These are phyloP conservation scores for Liasis olivaceus DNA, from an alignment of 2,797 vertebrate species.

Conservation along the genomic window DNA sequence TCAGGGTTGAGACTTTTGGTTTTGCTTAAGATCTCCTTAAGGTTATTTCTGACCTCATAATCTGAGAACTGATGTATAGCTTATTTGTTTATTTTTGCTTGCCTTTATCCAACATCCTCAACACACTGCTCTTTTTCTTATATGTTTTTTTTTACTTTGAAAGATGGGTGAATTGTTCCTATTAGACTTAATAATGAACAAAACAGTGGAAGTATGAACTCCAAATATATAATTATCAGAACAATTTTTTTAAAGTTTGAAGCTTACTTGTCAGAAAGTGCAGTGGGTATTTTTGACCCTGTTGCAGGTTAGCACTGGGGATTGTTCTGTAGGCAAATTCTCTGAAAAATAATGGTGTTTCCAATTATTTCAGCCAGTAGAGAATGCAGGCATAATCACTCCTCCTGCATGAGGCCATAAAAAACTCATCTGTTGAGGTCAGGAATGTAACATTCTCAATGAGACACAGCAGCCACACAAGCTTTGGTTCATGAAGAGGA, in stretches of 20 bases:
- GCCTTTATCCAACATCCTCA: background rate
- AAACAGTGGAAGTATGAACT: constrained; percentile 55
- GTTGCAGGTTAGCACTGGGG: accelerated
- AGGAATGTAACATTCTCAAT: background rate
- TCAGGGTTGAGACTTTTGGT: background rate
- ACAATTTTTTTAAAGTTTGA: constrained; percentile 15
- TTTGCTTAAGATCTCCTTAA: background rate
- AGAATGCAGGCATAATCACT: background rate
- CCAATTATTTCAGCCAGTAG: background rate
- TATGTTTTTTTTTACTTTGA: constrained; percentile 52
- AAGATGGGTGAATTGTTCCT: constrained; percentile 34
- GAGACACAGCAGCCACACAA: accelerated
- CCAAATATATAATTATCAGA: constrained; percentile 60
- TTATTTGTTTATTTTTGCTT: constrained; percentile 18
- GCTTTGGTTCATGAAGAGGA: background rate
- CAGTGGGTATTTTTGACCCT: constrained; percentile 38
- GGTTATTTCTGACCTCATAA: background rate
- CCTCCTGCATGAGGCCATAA: background rate
- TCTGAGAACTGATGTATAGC: background rate
- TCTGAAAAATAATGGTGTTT: background rate
- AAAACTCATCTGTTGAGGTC: accelerated
- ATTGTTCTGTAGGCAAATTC: background rate
- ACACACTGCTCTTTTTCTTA: background rate
- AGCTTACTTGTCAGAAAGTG: constrained; percentile 39
- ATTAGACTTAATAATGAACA: constrained; percentile 56